Base-by-base conservation (phyloP, 2,888 invertebrate species). In the Drosophila melanocephala region DNA sequence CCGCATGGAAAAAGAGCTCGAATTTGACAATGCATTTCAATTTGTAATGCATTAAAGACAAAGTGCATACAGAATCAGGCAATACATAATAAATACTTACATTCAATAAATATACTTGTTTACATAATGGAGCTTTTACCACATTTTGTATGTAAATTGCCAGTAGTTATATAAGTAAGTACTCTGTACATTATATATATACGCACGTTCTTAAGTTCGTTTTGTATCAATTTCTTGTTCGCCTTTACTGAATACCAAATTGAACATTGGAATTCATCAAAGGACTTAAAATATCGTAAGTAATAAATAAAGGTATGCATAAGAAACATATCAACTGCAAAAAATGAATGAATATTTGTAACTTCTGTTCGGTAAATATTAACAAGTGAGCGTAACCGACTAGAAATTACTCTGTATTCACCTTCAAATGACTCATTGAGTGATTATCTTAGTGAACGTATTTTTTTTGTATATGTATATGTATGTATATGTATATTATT, bases 11-110 rank as follows among this genome's bases (percentile, higher is more conserved):
- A 75, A 61, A 59, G 44, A 63, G 53, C 65, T 72, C 72, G 59
- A 67, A 69, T 77, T 76, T 77, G 69, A 77, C 84, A 84, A 86
- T 84, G 78, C 75, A 84, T 87, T 91, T 83, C 85, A 89, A 89
- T 90, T 91, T 87, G 79, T 77, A 63, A 81, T 74, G 61, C 74
- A 83, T 75, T 80, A 84, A 84, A 81, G 76, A 62, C 73, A 84
- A 84, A 81, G 75, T 75, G 82, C 73, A 81, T 70, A 79, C 70
- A 76, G 60, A 72, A 73, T 51, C 62, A 50, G 42, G 28, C 39
- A 68, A 78, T 77, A 67, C 72, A 80, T 72, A 82, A 79, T 69
- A 44, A 44, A 66, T 65, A 72, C 77, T 77, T 79, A 51, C 58
- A 47, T 47, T 33, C 57, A 55, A 55, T 42, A 57, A 19, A 32